Percentiles rank a stretch among this genome's conserved stretches.
Evolutionary conservation across 1,140 invertebrate genomes (phyloP).

Genomic region (Galleria mellonella): DNA sequence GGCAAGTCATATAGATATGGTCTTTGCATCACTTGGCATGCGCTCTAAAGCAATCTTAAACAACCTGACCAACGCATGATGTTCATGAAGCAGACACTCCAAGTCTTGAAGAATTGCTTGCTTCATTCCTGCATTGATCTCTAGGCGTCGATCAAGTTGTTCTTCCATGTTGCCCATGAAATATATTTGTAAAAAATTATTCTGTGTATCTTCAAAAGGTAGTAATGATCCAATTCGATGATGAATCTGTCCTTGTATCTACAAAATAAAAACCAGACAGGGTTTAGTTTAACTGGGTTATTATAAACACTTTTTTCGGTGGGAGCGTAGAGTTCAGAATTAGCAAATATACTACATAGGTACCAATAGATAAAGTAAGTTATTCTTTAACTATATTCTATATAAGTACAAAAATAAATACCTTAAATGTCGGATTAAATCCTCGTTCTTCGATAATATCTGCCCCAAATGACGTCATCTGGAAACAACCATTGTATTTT

Average conservation of each 20-base stretch:
- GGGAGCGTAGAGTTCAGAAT: no score
- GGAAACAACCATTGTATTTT: conserved; percentile 32
- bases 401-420: no score
- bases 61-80: conserved; percentile 46
- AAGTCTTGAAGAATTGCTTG: conserved; percentile 33
- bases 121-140: conserved; percentile 32
- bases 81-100: conserved; percentile 47
- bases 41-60: conserved; percentile 26
- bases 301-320: no score
- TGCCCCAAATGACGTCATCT: conserved; percentile 29
- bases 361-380: no score
- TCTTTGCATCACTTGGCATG: conserved; percentile 50
- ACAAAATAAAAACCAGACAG: conserved; percentile 23
- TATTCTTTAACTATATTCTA: no score
- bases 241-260: conserved; percentile 18
- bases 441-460: conserved; percentile 26
- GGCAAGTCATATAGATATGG: no score
- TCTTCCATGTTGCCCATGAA: conserved; percentile 12
- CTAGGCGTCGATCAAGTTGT: conserved; percentile 49
- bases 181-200: conserved; percentile 2
- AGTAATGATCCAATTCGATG: conserved; percentile 30
- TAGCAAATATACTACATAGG: no score
- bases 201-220: conserved; percentile 10
- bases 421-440: conserved; percentile 30
- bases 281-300: no score